Percentiles rank a stretch among this genome's conserved stretches.
Evolutionary conservation across 2,888 invertebrate species (phyloP).

Genomic region (Volucella inanis): DNA sequence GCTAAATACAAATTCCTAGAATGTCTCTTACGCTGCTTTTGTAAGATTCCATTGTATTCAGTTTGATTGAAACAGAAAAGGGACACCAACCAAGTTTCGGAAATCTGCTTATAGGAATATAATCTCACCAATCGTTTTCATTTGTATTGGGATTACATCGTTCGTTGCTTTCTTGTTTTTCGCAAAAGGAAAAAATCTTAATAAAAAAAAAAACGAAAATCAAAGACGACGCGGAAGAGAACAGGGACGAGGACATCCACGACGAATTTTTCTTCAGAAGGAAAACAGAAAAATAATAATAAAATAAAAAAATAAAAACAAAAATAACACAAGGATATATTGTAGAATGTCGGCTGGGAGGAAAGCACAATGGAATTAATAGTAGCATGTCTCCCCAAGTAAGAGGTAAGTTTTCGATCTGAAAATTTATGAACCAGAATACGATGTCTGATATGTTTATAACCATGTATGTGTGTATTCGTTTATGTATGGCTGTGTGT

Average conservation of each 20-base stretch:
- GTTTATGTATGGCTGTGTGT: constrained; percentile 16
- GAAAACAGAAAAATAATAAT: constrained; percentile 39
- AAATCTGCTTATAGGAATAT: constrained; percentile 63
- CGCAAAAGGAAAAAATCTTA: constrained; percentile 11
- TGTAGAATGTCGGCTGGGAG: constrained; percentile 67
- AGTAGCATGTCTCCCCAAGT: constrained; percentile 56
- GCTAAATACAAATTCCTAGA: background rate
- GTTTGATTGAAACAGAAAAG: constrained; percentile 12
- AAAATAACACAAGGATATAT: constrained; percentile 66
- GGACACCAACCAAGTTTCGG: constrained; percentile 15
- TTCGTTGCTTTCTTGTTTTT: constrained; percentile 48
- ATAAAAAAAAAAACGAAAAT: constrained; percentile 11
- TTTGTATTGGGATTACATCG: constrained; percentile 57
- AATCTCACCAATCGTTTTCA: constrained; percentile 63
- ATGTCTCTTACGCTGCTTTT: constrained; percentile 8
- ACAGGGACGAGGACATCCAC: background rate
- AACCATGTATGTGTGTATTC: background rate
- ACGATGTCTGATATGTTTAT: background rate
- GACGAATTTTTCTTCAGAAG: constrained; percentile 10
- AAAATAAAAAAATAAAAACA: constrained; percentile 22
- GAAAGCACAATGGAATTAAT: constrained; percentile 69
- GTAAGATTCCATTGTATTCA: constrained; percentile 1
- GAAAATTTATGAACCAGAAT: constrained; percentile 55
- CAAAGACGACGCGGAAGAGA: constrained; percentile 31
- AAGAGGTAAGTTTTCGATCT: constrained; percentile 67